Conservation (phyloP, 2,888 invertebrate genomes). For the Conchocele bisecta region DNA sequence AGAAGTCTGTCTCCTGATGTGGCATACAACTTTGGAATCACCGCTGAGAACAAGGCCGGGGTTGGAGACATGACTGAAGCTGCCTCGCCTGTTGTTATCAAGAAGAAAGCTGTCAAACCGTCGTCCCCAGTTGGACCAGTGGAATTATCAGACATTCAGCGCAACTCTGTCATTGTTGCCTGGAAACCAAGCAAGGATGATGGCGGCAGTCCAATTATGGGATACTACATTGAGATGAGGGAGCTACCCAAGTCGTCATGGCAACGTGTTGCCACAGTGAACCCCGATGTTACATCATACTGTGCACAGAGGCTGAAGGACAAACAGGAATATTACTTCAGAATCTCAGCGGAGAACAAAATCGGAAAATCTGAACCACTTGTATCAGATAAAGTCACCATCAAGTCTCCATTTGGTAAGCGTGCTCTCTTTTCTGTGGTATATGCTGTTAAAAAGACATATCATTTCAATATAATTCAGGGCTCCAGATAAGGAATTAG, state of each 20-base stretch:
- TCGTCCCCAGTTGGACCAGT: slow-evolving; percentile 76
- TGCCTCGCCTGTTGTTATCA: slow-evolving; percentile 63
- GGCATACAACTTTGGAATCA: slow-evolving; percentile 80
- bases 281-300: slow-evolving; percentile 83
- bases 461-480: no score
- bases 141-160: slow-evolving; percentile 73
- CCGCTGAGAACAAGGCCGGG: slow-evolving; percentile 81
- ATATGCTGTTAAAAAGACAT: no score
- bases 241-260: slow-evolving; percentile 86
- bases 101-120: slow-evolving; percentile 69
- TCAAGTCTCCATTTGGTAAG: slow-evolving; percentile 78
- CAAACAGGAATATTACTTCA: slow-evolving; percentile 84
- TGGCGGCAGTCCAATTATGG: slow-evolving; percentile 89
- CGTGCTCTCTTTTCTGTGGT: no score
- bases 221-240: slow-evolving; percentile 84
- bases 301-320: slow-evolving; percentile 76
- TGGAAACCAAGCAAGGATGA: slow-evolving; percentile 90
- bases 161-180: slow-evolving; percentile 72
- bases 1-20: slow-evolving; percentile 73
- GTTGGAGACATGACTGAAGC: slow-evolving; percentile 69
- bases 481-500: no score
- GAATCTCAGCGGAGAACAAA: slow-evolving; percentile 80
- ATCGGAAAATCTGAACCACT: slow-evolving; percentile 76
- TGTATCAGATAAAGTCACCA: slow-evolving; percentile 69
- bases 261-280: slow-evolving; percentile 94